Evolutionary conservation across 2,113 vertebrate species (phyloP).

Genomic region (Bos indicus): DNA sequence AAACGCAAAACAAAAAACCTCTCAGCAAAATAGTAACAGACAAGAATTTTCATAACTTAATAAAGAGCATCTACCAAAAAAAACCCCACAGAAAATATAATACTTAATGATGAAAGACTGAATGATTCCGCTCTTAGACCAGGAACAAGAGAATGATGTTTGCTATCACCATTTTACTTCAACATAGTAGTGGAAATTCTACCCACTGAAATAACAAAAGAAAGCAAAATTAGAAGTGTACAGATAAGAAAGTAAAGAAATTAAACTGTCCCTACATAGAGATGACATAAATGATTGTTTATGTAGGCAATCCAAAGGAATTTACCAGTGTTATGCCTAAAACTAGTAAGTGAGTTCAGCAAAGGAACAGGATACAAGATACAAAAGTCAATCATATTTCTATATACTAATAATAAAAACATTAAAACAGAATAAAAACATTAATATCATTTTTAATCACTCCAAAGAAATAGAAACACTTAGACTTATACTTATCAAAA

Average conservation of each 20-base stretch:
- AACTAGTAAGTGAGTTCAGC: background rate
- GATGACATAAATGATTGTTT: background rate
- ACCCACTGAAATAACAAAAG: background rate
- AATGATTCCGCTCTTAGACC: background rate
- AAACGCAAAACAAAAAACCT: background rate
- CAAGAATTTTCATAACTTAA: background rate
- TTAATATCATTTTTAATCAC: background rate
- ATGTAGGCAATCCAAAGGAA: background rate
- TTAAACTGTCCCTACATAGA: background rate
- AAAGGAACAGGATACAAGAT: background rate
- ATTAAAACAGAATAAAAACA: background rate
- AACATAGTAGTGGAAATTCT: background rate
- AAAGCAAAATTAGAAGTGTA: background rate
- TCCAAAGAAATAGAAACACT: background rate
- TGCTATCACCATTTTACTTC: background rate
- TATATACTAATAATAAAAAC: background rate
- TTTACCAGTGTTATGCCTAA: background rate
- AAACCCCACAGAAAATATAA: background rate
- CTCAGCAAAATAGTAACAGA: background rate
- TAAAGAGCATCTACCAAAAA: background rate
- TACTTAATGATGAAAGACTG: background rate
- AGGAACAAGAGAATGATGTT: background rate
- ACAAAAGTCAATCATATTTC: background rate
- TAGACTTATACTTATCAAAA: background rate
- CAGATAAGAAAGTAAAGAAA: background rate